Conservation (phyloP, 2,888 invertebrate genomes). For the Parochlus steinenii region DNA sequence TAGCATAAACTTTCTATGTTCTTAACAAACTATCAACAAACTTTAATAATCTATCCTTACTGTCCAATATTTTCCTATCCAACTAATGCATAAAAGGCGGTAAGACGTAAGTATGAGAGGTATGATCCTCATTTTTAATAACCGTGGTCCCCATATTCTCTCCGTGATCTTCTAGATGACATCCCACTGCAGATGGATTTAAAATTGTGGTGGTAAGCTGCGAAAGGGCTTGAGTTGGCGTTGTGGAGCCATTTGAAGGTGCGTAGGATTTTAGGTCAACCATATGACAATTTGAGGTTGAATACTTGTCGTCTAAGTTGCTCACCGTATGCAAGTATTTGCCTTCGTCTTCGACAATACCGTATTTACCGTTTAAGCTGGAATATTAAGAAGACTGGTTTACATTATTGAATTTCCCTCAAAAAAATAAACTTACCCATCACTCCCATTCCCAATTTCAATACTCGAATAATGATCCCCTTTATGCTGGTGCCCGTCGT, state of each 20-base stretch:
- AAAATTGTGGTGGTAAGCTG: no score
- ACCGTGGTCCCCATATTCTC: conserved; percentile 23
- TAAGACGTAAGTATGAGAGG: conserved; percentile 29
- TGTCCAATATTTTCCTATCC: no score
- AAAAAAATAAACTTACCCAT: conserved; percentile 18
- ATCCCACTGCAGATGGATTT: no score
- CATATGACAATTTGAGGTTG: conserved; percentile 14
- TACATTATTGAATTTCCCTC: conserved; percentile 4
- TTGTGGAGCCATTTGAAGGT: no score
- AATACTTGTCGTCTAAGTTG: conserved; percentile 21
- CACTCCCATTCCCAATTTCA: conserved; percentile 26
- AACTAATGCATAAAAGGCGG: conserved; percentile 33
- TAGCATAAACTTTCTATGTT: no score
- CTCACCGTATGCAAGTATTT: conserved; percentile 25
- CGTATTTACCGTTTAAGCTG: conserved; percentile 19
- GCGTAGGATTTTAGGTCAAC: no score
- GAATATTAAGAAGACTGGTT: conserved; percentile 6
- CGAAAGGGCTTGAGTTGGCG: no score
- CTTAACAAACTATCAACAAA: no score
- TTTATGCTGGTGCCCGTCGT: conserved; percentile 49
- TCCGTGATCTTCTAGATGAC: conserved; percentile 21
- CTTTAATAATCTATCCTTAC: no score
- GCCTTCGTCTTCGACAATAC: conserved; percentile 28
- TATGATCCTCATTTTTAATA: conserved; percentile 29
- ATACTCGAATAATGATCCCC: conserved; percentile 38